Percentiles rank a stretch among this genome's conserved stretches.
Conservation (phyloP, 2,113 vertebrate species). For the Agapornis roseicollis region DNA sequence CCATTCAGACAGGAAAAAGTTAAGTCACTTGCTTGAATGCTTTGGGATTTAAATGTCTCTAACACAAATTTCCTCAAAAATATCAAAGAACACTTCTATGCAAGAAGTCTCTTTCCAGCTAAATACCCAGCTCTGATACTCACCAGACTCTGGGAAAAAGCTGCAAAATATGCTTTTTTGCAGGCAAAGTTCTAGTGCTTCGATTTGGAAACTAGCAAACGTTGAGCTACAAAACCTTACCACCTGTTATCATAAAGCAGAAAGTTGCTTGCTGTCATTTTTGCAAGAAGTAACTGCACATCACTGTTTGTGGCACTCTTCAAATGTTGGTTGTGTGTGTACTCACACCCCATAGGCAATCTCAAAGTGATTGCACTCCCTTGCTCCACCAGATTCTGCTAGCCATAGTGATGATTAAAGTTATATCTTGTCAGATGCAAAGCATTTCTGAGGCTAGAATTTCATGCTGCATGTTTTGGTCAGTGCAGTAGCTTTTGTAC, state of each 20-base stretch:
- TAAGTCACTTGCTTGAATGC: neutral
- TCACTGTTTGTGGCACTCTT: neutral
- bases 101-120: neutral
- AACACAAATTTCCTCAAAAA: neutral
- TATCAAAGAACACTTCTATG: neutral
- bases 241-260: neutral
- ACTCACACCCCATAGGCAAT: neutral
- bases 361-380: neutral
- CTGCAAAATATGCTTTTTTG: neutral
- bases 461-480: neutral
- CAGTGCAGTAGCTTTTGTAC: neutral
- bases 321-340: neutral
- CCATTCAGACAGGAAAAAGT: neutral
- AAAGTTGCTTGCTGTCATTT: neutral
- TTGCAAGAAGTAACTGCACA: neutral
- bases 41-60: neutral
- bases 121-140: neutral
- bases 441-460: neutral
- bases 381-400: neutral
- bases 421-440: neutral
- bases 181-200: neutral
- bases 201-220: neutral
- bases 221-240: neutral
- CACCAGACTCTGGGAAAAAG: neutral
- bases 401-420: neutral